Base-by-base conservation (phyloP, 2,888 invertebrate genomes). In the Athripsodes cinereus region DNA sequence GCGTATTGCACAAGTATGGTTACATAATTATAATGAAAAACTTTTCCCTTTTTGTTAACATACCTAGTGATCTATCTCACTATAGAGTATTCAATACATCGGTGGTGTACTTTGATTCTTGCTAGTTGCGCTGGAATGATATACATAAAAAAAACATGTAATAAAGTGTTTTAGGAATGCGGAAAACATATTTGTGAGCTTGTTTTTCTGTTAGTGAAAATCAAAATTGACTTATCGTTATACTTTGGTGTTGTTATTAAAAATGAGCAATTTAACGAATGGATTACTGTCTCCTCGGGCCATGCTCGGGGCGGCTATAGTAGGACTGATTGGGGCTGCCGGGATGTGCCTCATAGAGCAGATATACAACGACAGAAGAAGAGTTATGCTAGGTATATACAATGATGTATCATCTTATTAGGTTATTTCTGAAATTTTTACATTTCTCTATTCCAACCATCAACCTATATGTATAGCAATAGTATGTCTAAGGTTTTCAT, bases 321-420 rank as follows among this genome's bases (percentile, higher is more conserved):
- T 78, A 0, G 79, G 79, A 2, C 70, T 79, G 1, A 76, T 79
- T 1, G 76, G 78, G 1, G 79, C 79, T 1, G 78, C 78, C 34
- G 78, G 79, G 1, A 71, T 78, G 58, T 78, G 75, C 66, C 73
- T 79, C 54, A 76, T 78, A 58, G 78, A 78, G 66, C 77, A 78
- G 62, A 69, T 78, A 0, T 76, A 77, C 58, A 77, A 75, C 19
- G 78, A 78, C 64, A 78, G 75, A 64, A 66, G 75, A 31, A 69
- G 78, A 65, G 67, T 76, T 10, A 74, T 78, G 75, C 64, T 79
- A 64, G 74, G 79, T 78, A 65, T 70, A 71, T 69, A 47, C 21
- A n/a, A n/a, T n/a, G n/a, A n/a, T n/a, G n/a, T n/a, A n/a, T n/a
- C n/a, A n/a, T n/a, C n/a, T n/a, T n/a, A n/a, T n/a, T n/a, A n/a